Conservation (phyloP, 2,797 vertebrate species). For the Crax fasciolata region DNA sequence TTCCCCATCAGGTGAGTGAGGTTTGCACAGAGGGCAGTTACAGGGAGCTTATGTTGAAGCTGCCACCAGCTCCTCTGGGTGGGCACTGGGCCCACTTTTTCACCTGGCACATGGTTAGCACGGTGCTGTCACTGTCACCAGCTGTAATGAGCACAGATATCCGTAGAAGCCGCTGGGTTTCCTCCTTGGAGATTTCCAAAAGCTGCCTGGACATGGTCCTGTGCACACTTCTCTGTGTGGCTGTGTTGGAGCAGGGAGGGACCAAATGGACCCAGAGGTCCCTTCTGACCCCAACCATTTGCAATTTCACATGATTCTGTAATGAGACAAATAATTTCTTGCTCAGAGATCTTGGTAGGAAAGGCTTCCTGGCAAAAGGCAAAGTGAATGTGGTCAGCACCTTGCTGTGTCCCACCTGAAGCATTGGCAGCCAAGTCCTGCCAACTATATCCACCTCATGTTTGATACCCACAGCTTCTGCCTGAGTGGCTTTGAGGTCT, state of each 20-base stretch:
- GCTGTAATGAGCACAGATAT: neutral
- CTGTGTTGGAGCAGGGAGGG: neutral
- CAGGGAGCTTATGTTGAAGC: neutral
- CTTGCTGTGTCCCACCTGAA: neutral
- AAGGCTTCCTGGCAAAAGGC: neutral
- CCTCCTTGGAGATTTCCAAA: neutral
- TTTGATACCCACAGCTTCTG: neutral
- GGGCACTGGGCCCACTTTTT: neutral
- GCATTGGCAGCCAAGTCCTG: neutral
- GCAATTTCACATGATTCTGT: neutral
- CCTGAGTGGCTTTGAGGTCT: neutral
- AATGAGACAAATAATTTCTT: neutral
- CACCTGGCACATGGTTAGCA: neutral
- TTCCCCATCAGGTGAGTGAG: neutral
- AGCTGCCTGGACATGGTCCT: neutral
- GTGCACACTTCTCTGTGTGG: neutral
- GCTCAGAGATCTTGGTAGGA: neutral
- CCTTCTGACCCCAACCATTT: neutral
- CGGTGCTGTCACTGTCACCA: neutral
- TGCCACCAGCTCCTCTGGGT: neutral
- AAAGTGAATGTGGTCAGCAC: fast-evolving
- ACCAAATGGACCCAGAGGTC: neutral
- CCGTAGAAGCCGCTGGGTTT: neutral
- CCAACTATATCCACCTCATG: neutral
- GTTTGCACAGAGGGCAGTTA: neutral